Conservation (phyloP, 2,888 invertebrate genomes). For the Diaprepes abbreviatus region DNA sequence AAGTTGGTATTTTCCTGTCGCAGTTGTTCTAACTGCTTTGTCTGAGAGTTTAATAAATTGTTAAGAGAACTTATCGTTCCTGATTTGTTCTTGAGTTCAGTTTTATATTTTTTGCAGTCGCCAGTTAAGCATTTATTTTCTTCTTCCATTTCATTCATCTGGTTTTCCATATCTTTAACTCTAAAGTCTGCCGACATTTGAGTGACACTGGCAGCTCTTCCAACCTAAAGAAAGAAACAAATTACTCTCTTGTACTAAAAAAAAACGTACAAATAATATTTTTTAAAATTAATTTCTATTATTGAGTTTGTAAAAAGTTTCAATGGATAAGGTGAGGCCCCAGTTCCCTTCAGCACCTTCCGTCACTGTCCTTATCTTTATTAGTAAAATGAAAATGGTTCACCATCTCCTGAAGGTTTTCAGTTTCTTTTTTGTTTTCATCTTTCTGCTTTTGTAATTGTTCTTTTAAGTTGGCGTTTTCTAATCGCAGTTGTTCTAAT, state of each 20-base stretch:
- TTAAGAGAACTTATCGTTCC: constrained; percentile 9
- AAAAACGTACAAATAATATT: no score
- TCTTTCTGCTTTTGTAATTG: constrained; percentile 26
- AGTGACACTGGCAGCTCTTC: background rate
- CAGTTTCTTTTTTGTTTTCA: constrained; percentile 34
- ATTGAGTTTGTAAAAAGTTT: no score
- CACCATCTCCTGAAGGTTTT: constrained; percentile 23
- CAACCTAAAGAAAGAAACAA: background rate
- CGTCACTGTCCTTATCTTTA: no score
- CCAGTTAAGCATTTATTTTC: background rate
- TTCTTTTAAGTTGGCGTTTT: constrained; percentile 29
- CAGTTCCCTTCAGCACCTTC: no score
- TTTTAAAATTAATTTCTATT: no score
- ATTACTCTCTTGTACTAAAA: no score
- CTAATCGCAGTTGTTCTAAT: background rate
- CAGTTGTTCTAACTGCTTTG: background rate
- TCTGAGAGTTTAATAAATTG: background rate
- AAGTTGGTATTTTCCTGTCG: constrained; percentile 26
- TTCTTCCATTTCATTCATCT: background rate
- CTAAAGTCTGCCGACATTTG: background rate
- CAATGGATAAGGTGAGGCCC: no score
- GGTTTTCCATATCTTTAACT: background rate
- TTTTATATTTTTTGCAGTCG: background rate
- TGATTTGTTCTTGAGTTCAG: background rate
- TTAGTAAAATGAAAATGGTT: constrained; percentile 33